A percentile compares a stretch with the other conserved stretches of the same genome.
Evolutionary conservation across 2,797 vertebrate species (phyloP).

Genomic region (Propithecus deckenii): DNA sequence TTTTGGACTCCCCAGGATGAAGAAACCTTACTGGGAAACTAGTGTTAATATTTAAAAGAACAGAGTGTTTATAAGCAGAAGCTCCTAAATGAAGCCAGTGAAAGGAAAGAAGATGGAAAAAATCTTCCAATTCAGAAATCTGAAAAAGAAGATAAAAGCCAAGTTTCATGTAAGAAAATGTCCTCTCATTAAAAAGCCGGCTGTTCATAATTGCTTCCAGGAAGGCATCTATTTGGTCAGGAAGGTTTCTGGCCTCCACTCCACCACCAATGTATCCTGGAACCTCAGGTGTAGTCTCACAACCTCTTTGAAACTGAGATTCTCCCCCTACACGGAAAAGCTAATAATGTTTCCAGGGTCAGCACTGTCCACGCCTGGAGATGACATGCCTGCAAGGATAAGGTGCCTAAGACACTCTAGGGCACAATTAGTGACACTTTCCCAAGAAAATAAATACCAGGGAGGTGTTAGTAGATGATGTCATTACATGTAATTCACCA

Average conservation of each 20-base stretch:
- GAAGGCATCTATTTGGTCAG: background rate
- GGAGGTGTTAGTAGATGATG: background rate
- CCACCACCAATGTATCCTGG: background rate
- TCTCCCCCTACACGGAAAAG: background rate
- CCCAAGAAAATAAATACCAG: background rate
- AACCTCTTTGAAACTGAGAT: background rate
- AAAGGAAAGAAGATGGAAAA: background rate
- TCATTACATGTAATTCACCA: background rate
- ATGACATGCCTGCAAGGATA: background rate
- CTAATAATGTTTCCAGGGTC: background rate
- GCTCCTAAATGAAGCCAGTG: background rate
- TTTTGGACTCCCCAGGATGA: background rate
- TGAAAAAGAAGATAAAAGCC: slow-evolving; percentile 5
- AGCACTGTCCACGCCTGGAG: background rate
- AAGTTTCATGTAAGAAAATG: slow-evolving; percentile 31
- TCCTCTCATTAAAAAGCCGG: background rate
- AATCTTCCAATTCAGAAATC: background rate
- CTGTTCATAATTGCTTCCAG: background rate
- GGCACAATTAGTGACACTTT: background rate
- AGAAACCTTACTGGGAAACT: slow-evolving; percentile 55
- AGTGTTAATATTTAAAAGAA: slow-evolving; percentile 48
- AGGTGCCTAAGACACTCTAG: background rate
- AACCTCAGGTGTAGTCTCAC: background rate
- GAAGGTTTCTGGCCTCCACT: background rate
- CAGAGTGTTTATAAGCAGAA: slow-evolving; percentile 38